Base-by-base conservation (phyloP, 2,113 vertebrate genomes). In the Anarhynchus alexandrinus region DNA sequence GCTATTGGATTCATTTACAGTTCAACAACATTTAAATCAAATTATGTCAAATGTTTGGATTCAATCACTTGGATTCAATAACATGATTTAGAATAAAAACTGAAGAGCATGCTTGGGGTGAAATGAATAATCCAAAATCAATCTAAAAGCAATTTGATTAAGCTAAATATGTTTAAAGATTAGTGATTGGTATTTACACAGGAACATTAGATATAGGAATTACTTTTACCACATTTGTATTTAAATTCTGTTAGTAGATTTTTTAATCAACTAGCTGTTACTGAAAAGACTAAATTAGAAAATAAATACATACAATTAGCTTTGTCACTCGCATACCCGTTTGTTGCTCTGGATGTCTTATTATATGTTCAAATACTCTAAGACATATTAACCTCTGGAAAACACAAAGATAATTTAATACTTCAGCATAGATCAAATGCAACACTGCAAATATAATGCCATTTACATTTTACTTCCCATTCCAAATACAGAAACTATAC, bases 141-240 rank as follows among this genome's bases (percentile, higher is more conserved):
- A 90, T 91, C 61, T 91, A 79, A 91, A 90, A 72, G 18, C 43
- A 90, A 40, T 85, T 38, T 93, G 30, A 87, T 95, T 85, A 95
- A 94, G 9, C 11, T 67, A 62, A 89, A 91, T 40, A 13, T 76
- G 4, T 87, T 90, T 76, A 87, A 86, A 15, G 17, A 54, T 87
- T 87, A 93, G 15, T 69, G 45, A 79, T 26, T 76, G 34, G 20
- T 76, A 87, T 90, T 69, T 94, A 76, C 11, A 58, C 26, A 58
- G 15, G 22, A 84, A 82, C 40, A 74, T 79, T 94, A 89, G n/a
- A 49, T 72, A 82, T 4, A 74, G 18, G 26, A 90, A 80, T 94
- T 80, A 81, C 6, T 78, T 88, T 74, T 59, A 36, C 26, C 2
- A 59, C 26, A 36, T 82, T 86, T 69, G 52, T 72, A 71, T 86